A percentile compares a stretch with the other conserved stretches of the same genome.
Conservation (phyloP, 1,140 invertebrate genomes). For the Scylla paramamosain region DNA sequence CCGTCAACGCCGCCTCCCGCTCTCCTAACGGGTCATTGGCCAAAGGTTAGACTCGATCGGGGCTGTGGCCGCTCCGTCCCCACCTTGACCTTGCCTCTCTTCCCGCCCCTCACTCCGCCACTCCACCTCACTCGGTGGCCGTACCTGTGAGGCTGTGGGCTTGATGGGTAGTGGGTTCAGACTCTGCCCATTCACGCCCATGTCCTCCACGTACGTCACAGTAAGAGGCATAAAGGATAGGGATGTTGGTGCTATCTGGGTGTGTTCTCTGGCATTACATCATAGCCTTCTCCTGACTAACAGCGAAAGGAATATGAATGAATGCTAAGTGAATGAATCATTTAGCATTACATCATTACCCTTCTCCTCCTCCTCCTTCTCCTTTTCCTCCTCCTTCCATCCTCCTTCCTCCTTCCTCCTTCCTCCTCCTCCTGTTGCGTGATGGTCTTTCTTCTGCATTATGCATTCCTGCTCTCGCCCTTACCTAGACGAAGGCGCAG, state of each 20-base stretch:
- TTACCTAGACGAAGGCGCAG: constrained; percentile 55
- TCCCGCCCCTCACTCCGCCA: not conserved
- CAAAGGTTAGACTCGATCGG: constrained; percentile 75
- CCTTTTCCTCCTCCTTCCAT: constrained; percentile 79
- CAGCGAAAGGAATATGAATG: no score
- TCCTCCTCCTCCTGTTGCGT: not conserved
- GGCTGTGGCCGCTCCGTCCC: constrained; percentile 82
- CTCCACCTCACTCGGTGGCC: not conserved
- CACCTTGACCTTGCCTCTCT: constrained; percentile 35
- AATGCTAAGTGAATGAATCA: no score
- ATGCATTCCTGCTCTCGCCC: constrained; percentile 41
- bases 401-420: constrained; percentile 70
- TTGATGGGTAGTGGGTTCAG: no score
- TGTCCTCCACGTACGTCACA: no score
- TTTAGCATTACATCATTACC: no score
- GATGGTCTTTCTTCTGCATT: not conserved
- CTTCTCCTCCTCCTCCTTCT: not conserved
- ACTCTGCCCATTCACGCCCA: no score
- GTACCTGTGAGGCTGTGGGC: no score
- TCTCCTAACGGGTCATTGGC: constrained; percentile 76
- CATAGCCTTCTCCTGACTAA: no score
- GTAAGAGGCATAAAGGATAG: no score
- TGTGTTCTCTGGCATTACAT: no score
- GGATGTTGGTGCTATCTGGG: no score
- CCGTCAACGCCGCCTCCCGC: constrained; percentile 75